Base-by-base conservation (phyloP, 2,888 invertebrate species). In the Sphaerophoria taeniata region DNA sequence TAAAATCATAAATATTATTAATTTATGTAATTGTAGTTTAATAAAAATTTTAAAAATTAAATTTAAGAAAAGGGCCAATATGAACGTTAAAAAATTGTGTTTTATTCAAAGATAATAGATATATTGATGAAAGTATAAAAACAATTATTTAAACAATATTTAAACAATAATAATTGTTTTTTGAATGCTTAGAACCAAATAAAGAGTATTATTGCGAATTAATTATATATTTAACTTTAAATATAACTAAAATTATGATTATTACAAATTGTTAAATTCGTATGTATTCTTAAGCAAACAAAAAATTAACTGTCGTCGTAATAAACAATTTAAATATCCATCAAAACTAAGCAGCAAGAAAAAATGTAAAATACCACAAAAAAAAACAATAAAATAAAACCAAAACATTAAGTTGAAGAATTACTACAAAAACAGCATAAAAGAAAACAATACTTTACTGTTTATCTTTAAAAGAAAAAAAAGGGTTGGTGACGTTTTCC, bases 331-430 rank as follows among this genome's bases (percentile, higher is more conserved):
- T 45, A n/a, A 69, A 70, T 63, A 80, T 63, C 33, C 43, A 61
- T 53, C 56, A 51, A 36, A 12, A n/a, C n/a, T n/a, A n/a, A n/a
- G n/a, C 56, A 60, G 14, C n/a, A 33, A 43, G n/a, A 58, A 69
- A 61, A 39, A 58, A 67, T 65, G 69, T 78, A 83, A 74, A 63
- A 65, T n/a, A 49, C 16, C 16, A 61, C 16, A 43, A 60, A 63
- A 53, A 51, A 33, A 49, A 63, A 9, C 43, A 58, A 12, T 36
- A 61, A 45, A 24, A 55, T n/a, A 53, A 55, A 65, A 47, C 47
- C 55, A 58, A 77, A 79, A 78, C 84, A 79, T 79, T 84, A 75
- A 84, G 79, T 79, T 84, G 79, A 84, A 58, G 39, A 58, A 79
- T 12, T 55, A 73, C 7, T 58, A 49, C 24, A 63, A 58, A 65